Base-by-base conservation (phyloP, 2,888 invertebrate species). In the Agrotis clavis region DNA sequence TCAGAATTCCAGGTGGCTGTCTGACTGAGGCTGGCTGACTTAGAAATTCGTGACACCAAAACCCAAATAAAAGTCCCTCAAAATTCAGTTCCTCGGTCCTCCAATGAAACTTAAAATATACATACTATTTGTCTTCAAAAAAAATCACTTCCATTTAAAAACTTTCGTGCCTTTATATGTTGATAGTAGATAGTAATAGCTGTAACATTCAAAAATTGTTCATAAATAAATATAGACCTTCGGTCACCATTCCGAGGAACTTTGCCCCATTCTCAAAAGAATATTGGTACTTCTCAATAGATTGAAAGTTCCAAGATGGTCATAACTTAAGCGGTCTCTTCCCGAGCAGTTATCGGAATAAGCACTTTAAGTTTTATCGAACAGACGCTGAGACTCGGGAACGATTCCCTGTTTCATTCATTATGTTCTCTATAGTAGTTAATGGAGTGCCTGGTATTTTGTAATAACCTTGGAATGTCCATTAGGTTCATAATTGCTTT, bases 291-390 rank as follows among this genome's bases (percentile, higher is more conserved):
- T 64, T 72, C 30, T 74, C 66, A 61, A 76, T 68, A 68, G 66
- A 76, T 79, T 59, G 62, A 62, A 79, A 82, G 77, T 79, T 82
- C 64, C 60, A 21, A 72, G 73, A 67, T 63, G 73, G 73, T 47
- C 51, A 41, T 62, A 69, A 82, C 67, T 82, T 71, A 65, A 62
- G 41, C 67, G 41, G 60, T 56, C 74, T 74, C 53, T 50, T 50
- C 30, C 21, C 35, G 19, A 59, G 50, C 56, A 67, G 69, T 81
- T 81, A 82, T 81, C 70, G 72, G 82, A 81, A 81, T 79, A 72
- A 82, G 72, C 68, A 79, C 76, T 81, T 81, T 66, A 79, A 82
- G 70, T 81, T 81, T 81, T 79, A 79, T 73, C 73, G 76, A 73
- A 66, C 59, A 61, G 72, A 54, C 63, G 71, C 16, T 53, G 35